Evolutionary conservation across 2,888 invertebrate genomes (phyloP).

Genomic region (Pediacus dermestoides): DNA sequence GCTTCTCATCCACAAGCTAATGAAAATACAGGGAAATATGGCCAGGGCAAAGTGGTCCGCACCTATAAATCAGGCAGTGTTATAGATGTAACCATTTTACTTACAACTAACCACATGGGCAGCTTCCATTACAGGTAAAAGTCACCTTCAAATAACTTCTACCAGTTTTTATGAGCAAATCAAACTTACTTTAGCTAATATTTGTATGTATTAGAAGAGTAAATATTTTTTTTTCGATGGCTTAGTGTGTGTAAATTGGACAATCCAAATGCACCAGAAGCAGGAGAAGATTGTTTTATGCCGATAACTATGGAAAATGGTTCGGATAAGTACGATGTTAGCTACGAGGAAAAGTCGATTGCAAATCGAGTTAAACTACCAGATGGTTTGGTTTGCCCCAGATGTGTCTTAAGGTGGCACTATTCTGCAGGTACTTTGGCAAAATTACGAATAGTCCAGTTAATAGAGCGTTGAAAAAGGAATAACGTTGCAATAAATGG

Average conservation of each 20-base stretch:
- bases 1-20: conserved; percentile 44
- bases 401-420: conserved; percentile 51
- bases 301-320: conserved; percentile 34
- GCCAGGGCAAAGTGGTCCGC: conserved; percentile 46
- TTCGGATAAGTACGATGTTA: conserved; percentile 33
- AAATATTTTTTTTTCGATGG: conserved; percentile 41
- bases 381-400: conserved; percentile 42
- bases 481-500: no score
- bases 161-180: no score
- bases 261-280: conserved; percentile 45
- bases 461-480: no score
- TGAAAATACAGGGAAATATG: conserved; percentile 50
- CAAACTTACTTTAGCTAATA: conserved; percentile 15
- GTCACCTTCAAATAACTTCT: no score
- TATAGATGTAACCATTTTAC: conserved; percentile 36
- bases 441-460: no score
- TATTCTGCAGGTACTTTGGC: conserved; percentile 42
- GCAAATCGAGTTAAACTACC: conserved; percentile 42
- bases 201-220: background rate
- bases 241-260: conserved; percentile 52
- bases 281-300: conserved; percentile 53
- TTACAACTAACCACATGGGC: conserved; percentile 49
- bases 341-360: conserved; percentile 27
- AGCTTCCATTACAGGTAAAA: conserved; percentile 38
- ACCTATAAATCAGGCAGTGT: conserved; percentile 41